Conservation (phyloP, 2,113 vertebrate genomes). For the Miniopterus natalensis region DNA sequence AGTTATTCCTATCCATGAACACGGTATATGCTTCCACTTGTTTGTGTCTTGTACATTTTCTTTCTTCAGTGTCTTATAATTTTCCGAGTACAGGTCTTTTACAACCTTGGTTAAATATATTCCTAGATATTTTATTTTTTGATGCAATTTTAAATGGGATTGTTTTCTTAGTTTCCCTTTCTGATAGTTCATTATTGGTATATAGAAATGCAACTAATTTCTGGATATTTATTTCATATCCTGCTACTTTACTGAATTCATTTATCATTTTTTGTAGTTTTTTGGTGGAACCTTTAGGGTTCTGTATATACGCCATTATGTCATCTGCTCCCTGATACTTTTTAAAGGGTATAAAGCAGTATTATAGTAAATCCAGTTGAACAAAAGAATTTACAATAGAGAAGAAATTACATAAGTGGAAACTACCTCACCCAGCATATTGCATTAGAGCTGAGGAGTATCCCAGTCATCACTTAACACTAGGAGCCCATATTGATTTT, state of each 20-base stretch:
- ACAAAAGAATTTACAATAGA: conserved; percentile 60
- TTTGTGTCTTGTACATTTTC: not conserved
- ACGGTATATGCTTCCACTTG: not conserved
- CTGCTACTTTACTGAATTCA: no score
- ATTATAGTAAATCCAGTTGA: conserved; percentile 38
- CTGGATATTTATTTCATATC: no score
- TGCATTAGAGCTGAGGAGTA: conserved; percentile 59
- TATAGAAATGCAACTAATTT: no score
- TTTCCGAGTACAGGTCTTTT: not conserved
- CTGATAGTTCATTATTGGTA: no score
- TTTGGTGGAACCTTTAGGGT: no score
- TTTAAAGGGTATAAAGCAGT: conserved; percentile 48
- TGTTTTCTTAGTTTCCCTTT: no score
- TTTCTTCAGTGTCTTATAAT: not conserved
- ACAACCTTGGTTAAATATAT: not conserved
- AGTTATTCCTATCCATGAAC: no score
- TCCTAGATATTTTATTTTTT: no score
- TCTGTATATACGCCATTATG: not conserved
- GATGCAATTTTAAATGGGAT: no score
- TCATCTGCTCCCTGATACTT: not conserved
- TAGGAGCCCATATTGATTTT: conserved; percentile 69
- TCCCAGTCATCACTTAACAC: conserved; percentile 54
- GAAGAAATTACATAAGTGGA: conserved; percentile 60
- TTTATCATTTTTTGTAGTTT: no score
- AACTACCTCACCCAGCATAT: conserved; percentile 4